phyloP scores from a whole-genome alignment of 2,888 invertebrate genomes.

The Tethea ocularis region DNA sequence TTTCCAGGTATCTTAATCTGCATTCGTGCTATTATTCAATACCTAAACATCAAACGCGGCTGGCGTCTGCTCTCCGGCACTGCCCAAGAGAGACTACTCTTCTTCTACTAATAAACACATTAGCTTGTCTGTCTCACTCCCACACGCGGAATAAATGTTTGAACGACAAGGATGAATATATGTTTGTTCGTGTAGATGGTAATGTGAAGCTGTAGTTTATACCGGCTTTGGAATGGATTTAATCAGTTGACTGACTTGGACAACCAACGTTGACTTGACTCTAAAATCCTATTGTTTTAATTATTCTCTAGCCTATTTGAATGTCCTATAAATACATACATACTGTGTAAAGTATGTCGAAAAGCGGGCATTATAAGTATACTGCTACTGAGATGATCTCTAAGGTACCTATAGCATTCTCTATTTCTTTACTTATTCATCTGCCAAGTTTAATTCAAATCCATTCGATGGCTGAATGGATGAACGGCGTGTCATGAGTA shows the following conservation, averaged over 20 bases:
- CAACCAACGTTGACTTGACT: neutral
- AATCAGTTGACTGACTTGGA: neutral
- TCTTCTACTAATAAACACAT: slow-evolving; percentile 88
- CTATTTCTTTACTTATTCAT: too few species aligned
- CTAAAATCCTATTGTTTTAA: neutral
- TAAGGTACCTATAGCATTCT: neutral
- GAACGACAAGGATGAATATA: slow-evolving; percentile 46
- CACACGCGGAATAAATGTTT: slow-evolving; percentile 33
- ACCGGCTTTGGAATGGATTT: neutral
- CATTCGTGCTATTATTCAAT: slow-evolving; percentile 93
- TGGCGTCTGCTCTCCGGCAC: slow-evolving; percentile 94
- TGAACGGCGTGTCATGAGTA: too few species aligned
- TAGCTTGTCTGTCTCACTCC: slow-evolving; percentile 44
- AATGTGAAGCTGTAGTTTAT: slow-evolving; percentile 13
- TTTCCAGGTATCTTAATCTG: slow-evolving; percentile 91
- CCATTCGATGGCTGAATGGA: too few species aligned
- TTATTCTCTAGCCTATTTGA: neutral
- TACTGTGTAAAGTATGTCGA: neutral
- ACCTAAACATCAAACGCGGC: slow-evolving; percentile 94
- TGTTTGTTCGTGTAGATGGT: slow-evolving; percentile 36
- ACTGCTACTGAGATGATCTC: neutral
- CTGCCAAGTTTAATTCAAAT: too few species aligned
- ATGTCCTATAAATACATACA: neutral
- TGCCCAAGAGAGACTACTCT: slow-evolving; percentile 93
- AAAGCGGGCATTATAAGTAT: neutral